Conservation (phyloP, 2,888 invertebrate genomes). For the Ectemnius lituratus region DNA sequence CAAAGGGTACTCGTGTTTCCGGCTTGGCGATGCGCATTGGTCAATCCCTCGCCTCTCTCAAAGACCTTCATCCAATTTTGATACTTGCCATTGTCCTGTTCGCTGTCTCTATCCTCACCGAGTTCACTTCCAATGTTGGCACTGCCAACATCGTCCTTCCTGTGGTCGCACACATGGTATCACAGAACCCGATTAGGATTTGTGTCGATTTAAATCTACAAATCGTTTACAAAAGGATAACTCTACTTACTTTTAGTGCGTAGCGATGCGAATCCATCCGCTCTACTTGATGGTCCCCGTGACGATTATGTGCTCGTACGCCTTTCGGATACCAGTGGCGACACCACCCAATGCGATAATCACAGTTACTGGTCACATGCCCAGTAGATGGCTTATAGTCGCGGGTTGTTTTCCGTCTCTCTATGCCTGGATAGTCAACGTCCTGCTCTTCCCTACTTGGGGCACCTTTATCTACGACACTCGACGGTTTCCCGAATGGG, state of each 20-base stretch:
- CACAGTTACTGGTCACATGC: slow-evolving; percentile 77
- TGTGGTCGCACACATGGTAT: slow-evolving; percentile 78
- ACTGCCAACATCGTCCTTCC: slow-evolving; percentile 80
- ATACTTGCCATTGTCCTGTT: slow-evolving; percentile 78
- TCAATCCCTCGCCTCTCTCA: slow-evolving; percentile 73
- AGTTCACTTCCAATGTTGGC: slow-evolving; percentile 81
- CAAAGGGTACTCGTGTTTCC: slow-evolving; percentile 79
- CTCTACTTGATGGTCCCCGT: slow-evolving; percentile 74
- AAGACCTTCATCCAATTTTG: slow-evolving; percentile 70
- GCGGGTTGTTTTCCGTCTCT: slow-evolving; percentile 78
- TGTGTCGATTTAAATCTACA: not conserved
- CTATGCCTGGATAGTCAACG: slow-evolving; percentile 85
- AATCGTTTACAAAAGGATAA: too few relatives aligned
- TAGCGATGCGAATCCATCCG: slow-evolving; percentile 71
- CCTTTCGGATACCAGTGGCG: slow-evolving; percentile 80
- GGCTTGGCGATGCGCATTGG: slow-evolving; percentile 79
- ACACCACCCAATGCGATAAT: slow-evolving; percentile 81
- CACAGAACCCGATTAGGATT: not conserved
- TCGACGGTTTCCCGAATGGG: slow-evolving; percentile 82
- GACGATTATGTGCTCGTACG: slow-evolving; percentile 72
- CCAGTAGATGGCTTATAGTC: slow-evolving; percentile 68
- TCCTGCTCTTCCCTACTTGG: slow-evolving; percentile 86
- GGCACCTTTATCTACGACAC: slow-evolving; percentile 83
- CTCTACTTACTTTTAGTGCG: slow-evolving; percentile 47
- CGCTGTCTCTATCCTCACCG: slow-evolving; percentile 79